phyloP scores from a whole-genome alignment of 2,888 invertebrate genomes.

The Pseudococcus viburni region DNA sequence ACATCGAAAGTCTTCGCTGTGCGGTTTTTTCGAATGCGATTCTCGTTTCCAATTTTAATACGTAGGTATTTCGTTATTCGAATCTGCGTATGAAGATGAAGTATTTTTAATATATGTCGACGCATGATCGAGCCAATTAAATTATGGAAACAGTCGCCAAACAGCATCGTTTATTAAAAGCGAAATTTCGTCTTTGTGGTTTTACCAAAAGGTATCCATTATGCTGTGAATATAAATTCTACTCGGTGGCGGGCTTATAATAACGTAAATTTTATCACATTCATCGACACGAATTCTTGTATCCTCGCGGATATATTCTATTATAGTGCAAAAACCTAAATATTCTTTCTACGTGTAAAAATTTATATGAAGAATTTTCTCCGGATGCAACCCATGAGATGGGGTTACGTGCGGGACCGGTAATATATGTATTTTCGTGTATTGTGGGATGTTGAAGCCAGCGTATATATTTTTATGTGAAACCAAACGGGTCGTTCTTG shows the following conservation, averaged over 20 bases:
- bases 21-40: neutral
- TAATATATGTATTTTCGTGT: neutral
- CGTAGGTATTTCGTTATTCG: neutral
- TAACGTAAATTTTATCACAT: conserved; percentile 16
- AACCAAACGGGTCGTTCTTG: too few relatives aligned
- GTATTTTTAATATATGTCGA: conserved; percentile 16
- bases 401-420: neutral
- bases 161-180: neutral
- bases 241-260: neutral
- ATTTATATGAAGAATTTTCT: neutral
- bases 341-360: neutral
- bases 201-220: conserved; percentile 5
- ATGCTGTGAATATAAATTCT: neutral
- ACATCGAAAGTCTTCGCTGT: neutral
- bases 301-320: neutral
- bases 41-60: neutral
- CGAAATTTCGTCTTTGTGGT: conserved; percentile 12
- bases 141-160: neutral
- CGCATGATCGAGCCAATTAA: conserved; percentile 2
- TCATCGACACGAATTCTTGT: neutral
- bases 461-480: neutral
- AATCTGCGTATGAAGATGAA: neutral
- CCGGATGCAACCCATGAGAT: neutral
- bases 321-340: neutral
- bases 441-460: neutral